Base-by-base conservation (phyloP, 2,888 invertebrate species). In the Pocota personata region DNA sequence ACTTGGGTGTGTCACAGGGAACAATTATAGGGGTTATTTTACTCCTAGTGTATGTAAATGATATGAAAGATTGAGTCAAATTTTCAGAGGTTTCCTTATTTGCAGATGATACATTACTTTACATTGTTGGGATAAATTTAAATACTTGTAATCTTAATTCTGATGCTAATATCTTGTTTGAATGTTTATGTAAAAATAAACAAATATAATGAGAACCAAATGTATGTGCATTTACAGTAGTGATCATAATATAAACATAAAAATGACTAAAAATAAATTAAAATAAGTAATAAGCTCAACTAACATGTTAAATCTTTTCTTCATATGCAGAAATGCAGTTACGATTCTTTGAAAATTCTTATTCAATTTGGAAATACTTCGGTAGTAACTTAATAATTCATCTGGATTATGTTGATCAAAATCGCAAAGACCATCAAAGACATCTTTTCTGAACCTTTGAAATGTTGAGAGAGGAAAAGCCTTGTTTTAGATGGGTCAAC, bases 191-290 rank as follows among this genome's bases (percentile, higher is more conserved):
- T 52, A n/a, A n/a, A n/a, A n/a, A n/a, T n/a, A n/a, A n/a, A n/a
- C 55, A 16, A 67, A 67, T 30, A 19, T 67, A 1, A 14, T 14
- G 12, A 52, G 40, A 67, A 67, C 48, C 14, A 64, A 64, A 46
- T 48, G 30, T 12, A 64, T 64, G 64, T 64, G 27, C 4, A 67
- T 27, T 10, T 37, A 30, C 5, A 67, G 14, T 50, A 21, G 64
- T n/a, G 12, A 19, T 46, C 7, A 19, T 46, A 30, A 32, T 46
- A 46, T 64, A 10, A 64, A 40, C 62, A 43, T 62, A 27, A 46
- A 66, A 35, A 66, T 50, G n/a, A n/a, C n/a, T n/a, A n/a, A n/a
- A n/a, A n/a, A n/a, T n/a, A n/a, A n/a, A n/a, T n/a, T n/a, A n/a
- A n/a, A n/a, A n/a, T n/a, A n/a, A n/a, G n/a, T n/a, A n/a, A n/a